Conservation (phyloP, 2,888 invertebrate genomes). For the Amphiduros pacificus region DNA sequence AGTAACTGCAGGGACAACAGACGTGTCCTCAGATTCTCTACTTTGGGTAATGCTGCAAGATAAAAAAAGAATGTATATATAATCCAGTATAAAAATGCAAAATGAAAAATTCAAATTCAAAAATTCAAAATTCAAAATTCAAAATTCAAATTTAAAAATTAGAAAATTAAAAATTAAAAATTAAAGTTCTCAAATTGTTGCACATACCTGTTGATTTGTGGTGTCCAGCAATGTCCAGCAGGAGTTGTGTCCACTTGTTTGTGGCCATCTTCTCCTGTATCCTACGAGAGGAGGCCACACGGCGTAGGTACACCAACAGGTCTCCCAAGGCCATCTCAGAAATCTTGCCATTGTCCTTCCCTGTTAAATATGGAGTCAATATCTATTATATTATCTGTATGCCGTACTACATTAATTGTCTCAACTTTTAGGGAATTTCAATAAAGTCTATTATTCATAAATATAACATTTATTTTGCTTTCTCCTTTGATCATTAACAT, state of each 20-base stretch:
- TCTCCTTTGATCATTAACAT: too few relatives aligned
- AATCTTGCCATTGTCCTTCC: too few relatives aligned
- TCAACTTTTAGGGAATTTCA: too few relatives aligned
- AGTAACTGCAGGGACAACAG: conserved; percentile 65
- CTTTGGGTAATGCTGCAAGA: conserved; percentile 46
- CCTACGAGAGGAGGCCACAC: conserved; percentile 62
- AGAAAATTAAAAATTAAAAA: too few relatives aligned
- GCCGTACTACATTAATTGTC: too few relatives aligned
- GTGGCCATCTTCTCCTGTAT: conserved; percentile 63
- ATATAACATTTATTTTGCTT: too few relatives aligned
- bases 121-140: background rate
- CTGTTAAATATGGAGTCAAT: too few relatives aligned
- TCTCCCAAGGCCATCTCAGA: conserved; percentile 61
- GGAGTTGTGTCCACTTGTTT: conserved; percentile 63
- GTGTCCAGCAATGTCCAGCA: conserved; percentile 60
- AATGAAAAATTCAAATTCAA: too few relatives aligned
- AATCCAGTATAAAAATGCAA: too few relatives aligned
- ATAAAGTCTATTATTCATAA: too few relatives aligned
- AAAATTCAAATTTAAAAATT: background rate
- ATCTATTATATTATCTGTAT: too few relatives aligned
- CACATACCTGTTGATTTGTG: conserved; percentile 19
- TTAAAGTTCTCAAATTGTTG: too few relatives aligned
- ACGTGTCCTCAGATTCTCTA: conserved; percentile 64
- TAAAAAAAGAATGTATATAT: background rate
- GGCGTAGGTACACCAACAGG: conserved; percentile 65